A percentile compares a stretch with the other conserved stretches of the same genome.
These are phyloP conservation scores for Perdita meconis DNA, from an alignment of 2,888 invertebrate species.

Conservation along the genomic window DNA sequence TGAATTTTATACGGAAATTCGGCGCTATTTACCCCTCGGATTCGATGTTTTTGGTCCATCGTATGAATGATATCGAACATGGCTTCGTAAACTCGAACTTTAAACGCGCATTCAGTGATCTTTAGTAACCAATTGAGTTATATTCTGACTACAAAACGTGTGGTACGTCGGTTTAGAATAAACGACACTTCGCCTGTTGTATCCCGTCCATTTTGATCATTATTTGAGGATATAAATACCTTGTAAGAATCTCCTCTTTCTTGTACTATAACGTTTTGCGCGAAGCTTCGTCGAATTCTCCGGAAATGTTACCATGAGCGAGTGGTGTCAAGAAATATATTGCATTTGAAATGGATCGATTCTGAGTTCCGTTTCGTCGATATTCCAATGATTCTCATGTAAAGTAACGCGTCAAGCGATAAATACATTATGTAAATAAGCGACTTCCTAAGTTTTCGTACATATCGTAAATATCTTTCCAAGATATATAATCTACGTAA, in stretches of 20 bases:
- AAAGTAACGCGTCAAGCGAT: not conserved
- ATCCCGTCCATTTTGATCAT: conserved; percentile 67
- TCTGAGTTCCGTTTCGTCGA: not conserved
- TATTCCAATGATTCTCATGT: not conserved
- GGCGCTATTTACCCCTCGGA: too few relatives aligned
- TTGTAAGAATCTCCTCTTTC: conserved; percentile 16
- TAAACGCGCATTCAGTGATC: too few relatives aligned
- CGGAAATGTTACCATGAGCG: conserved; percentile 8
- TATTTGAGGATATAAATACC: conserved; percentile 31
- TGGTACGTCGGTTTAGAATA: not conserved
- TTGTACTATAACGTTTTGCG: conserved; percentile 9
- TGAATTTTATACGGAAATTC: too few relatives aligned
- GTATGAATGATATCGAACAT: too few relatives aligned
- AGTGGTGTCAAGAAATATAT: not conserved
- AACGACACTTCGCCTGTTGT: conserved; percentile 47
- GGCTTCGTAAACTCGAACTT: too few relatives aligned
- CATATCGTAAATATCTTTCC: conserved; percentile 48
- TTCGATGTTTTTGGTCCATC: too few relatives aligned
- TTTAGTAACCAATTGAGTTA: not conserved
- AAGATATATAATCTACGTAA: conserved; percentile 32
- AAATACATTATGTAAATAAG: conserved; percentile 17
- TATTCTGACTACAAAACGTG: not conserved
- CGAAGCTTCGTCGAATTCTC: conserved; percentile 5
- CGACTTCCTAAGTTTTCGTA: conserved; percentile 29
- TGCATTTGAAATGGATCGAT: not conserved